Evolutionary conservation across 2,113 vertebrate species (phyloP).

Genomic region (Chaenogobius annularis): DNA sequence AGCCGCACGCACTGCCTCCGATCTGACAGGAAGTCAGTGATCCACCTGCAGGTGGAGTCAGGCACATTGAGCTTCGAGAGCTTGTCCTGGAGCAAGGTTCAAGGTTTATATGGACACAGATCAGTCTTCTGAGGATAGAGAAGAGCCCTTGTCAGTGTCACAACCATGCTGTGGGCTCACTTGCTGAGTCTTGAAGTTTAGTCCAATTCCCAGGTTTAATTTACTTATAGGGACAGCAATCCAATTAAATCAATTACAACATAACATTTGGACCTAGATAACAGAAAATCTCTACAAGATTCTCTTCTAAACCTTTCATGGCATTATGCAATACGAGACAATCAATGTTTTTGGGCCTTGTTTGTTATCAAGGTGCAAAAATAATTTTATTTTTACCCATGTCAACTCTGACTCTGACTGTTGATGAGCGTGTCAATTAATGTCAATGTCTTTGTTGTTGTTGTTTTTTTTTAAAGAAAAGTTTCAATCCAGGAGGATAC

Average conservation of each 20-base stretch:
- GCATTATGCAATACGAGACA: constrained; percentile 16
- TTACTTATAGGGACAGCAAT: constrained; percentile 16
- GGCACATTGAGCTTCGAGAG: no score
- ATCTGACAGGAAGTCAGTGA: no score
- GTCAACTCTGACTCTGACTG: constrained; percentile 36
- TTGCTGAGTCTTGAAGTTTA: no score
- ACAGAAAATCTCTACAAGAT: neutral
- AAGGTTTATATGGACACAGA: no score
- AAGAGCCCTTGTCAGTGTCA: no score
- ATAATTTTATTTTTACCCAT: constrained; percentile 10
- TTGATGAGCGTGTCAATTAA: constrained; percentile 3
- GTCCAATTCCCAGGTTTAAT: neutral
- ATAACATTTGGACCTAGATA: neutral
- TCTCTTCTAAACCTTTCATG: neutral
- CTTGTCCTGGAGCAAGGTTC: no score
- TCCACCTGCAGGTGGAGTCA: no score
- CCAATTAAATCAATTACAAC: constrained; percentile 2
- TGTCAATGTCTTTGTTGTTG: constrained; percentile 1
- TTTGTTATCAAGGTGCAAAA: constrained; percentile 54
- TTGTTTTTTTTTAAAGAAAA: constrained; percentile 79
- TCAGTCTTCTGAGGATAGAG: no score
- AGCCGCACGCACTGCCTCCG: no score
- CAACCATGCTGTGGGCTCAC: no score
- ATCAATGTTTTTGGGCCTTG: constrained; percentile 50
- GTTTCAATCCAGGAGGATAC: constrained; percentile 91